Conservation (phyloP, 2,113 vertebrate species). For the Pyxicephalus adspersus region DNA sequence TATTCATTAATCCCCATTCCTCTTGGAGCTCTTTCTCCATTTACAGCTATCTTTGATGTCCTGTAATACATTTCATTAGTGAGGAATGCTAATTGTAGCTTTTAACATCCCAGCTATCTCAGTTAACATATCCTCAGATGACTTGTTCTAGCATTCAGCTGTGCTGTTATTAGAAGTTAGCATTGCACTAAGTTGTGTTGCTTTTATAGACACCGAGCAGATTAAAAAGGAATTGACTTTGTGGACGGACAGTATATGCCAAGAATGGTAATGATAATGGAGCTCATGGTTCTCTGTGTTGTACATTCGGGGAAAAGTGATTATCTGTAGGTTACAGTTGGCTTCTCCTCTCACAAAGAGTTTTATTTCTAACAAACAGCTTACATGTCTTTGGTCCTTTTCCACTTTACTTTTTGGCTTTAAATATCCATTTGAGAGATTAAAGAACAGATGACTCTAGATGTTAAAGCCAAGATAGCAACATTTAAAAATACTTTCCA, state of each 20-base stretch:
- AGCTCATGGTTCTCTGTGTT: background rate
- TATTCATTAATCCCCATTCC: conserved; percentile 39
- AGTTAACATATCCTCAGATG: conserved; percentile 24
- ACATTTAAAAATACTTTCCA: too few species aligned
- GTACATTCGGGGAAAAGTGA: background rate
- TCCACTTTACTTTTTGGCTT: background rate
- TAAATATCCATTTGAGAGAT: too few species aligned
- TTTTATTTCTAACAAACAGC: background rate
- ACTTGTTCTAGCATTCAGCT: background rate
- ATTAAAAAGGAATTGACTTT: conserved; percentile 12
- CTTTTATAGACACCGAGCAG: background rate
- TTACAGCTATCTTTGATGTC: background rate
- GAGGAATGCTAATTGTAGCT: conserved; percentile 32
- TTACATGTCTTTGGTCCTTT: background rate
- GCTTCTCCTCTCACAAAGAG: background rate
- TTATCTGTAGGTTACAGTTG: background rate
- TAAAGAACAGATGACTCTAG: too few species aligned
- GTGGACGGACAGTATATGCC: background rate
- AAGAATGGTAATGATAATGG: conserved; percentile 9
- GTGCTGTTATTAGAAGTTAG: background rate
- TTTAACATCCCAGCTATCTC: conserved; percentile 12
- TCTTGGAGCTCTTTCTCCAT: background rate
- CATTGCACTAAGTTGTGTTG: background rate
- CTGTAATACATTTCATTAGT: background rate
- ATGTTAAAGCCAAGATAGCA: too few species aligned